Conservation (phyloP, 2,888 invertebrate genomes). For the Tortrix viridana region DNA sequence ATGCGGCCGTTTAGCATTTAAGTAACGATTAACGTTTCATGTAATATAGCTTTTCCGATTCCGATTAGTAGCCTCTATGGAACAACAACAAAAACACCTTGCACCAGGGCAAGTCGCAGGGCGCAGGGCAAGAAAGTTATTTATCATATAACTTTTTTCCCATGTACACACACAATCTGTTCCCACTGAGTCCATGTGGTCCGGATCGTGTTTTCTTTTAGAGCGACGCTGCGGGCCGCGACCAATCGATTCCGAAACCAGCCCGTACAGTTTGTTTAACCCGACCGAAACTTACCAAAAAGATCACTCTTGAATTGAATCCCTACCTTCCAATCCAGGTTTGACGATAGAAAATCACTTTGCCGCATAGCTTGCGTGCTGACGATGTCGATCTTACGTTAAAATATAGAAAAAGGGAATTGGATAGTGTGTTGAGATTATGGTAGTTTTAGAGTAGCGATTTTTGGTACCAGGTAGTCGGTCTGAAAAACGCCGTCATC, state of each 20-base stretch:
- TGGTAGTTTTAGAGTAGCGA: slow-evolving; percentile 7
- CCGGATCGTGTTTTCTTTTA: slow-evolving; percentile 54
- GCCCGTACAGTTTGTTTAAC: slow-evolving; percentile 77
- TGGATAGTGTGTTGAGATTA: slow-evolving; percentile 42
- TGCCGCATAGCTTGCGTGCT: slow-evolving; percentile 47
- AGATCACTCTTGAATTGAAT: slow-evolving; percentile 77
- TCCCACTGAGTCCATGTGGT: slow-evolving; percentile 36
- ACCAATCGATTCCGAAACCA: slow-evolving; percentile 74
- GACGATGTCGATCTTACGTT: neutral
- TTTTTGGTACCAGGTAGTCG: slow-evolving; percentile 41
- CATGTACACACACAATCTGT: slow-evolving; percentile 10
- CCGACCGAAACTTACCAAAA: slow-evolving; percentile 72
- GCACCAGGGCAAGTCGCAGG: no score
- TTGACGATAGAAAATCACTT: slow-evolving; percentile 1
- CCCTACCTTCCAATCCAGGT: slow-evolving; percentile 48
- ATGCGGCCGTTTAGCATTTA: no score
- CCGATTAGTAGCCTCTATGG: no score
- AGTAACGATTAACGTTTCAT: no score
- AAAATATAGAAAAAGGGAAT: slow-evolving; percentile 37
- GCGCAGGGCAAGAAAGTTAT: no score
- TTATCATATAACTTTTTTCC: neutral
- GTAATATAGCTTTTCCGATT: no score
- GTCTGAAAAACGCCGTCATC: slow-evolving; percentile 76
- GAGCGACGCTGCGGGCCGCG: slow-evolving; percentile 47
- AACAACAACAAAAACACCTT: no score